Evolutionary conservation across 2,888 invertebrate species (phyloP).

Genomic region (Pantelozetes paolii): DNA sequence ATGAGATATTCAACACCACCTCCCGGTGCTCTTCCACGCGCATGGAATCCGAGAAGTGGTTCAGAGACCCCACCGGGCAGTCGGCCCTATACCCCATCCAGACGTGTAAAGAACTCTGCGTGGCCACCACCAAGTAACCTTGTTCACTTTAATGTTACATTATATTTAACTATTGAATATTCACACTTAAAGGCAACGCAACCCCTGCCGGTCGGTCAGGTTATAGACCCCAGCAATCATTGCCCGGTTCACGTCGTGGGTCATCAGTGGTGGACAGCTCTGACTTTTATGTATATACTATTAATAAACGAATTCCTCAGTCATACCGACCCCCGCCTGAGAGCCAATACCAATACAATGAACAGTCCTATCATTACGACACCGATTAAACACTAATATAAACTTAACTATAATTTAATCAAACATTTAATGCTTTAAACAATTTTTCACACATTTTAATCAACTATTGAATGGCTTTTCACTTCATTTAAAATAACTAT

Average conservation of each 20-base stretch:
- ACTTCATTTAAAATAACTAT: too few species aligned
- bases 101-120: constrained; percentile 42
- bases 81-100: neutral
- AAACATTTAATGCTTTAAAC: neutral
- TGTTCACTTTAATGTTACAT: neutral
- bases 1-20: constrained; percentile 28
- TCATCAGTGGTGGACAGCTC: neutral
- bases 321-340: constrained; percentile 49
- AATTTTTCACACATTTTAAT: constrained; percentile 1
- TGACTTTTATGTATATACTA: neutral
- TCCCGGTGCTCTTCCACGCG: neutral
- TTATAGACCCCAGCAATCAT: constrained; percentile 27
- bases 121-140: constrained; percentile 46
- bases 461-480: too few species aligned
- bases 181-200: neutral
- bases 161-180: neutral
- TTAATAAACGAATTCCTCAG: constrained; percentile 45
- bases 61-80: constrained; percentile 7
- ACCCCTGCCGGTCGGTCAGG: constrained; percentile 41
- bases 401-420: too few species aligned
- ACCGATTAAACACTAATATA: neutral
- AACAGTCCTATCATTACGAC: constrained; percentile 36
- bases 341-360: constrained; percentile 50
- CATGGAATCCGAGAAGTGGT: constrained; percentile 14
- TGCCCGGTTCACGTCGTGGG: constrained; percentile 17